These are phyloP conservation scores for Parthenolecanium corni DNA, from an alignment of 2,888 invertebrate genomes.

Conservation along the genomic window DNA sequence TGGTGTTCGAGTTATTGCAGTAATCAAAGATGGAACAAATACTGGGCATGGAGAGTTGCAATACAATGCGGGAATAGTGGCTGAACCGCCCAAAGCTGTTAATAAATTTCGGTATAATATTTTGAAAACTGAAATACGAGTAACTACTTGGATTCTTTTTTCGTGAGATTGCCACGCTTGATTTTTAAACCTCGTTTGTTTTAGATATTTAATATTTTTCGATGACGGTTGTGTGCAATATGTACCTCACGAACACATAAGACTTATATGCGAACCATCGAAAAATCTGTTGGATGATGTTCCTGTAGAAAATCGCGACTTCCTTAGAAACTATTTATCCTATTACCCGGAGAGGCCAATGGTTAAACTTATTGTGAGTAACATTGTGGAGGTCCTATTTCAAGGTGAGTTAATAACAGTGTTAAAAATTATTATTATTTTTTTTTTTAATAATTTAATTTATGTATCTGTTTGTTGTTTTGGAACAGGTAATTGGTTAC, in stretches of 20 bases:
- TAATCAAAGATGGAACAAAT: slow-evolving; percentile 53
- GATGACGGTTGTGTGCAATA: slow-evolving; percentile 89
- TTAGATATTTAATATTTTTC: slow-evolving; percentile 78
- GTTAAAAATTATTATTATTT: too few species aligned
- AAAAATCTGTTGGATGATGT: slow-evolving; percentile 79
- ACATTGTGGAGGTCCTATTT: slow-evolving; percentile 75
- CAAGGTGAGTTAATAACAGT: slow-evolving; percentile 63
- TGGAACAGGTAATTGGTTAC: slow-evolving; percentile 66
- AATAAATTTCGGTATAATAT: slow-evolving; percentile 56
- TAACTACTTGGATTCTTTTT: too few species aligned
- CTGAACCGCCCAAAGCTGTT: slow-evolving; percentile 63
- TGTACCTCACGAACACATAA: slow-evolving; percentile 55
- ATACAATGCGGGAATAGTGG: slow-evolving; percentile 68
- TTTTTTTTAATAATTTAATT: too few species aligned
- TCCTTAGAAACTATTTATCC: slow-evolving; percentile 70
- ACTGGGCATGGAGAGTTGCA: slow-evolving; percentile 40
- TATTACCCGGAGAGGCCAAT: slow-evolving; percentile 77
- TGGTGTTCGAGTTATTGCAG: slow-evolving; percentile 73
- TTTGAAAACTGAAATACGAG: background rate
- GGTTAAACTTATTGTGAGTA: slow-evolving; percentile 69
- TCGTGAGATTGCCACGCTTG: background rate
- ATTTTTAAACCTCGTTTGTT: slow-evolving; percentile 29
- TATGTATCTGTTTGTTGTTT: too few species aligned
- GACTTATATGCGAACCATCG: slow-evolving; percentile 56
- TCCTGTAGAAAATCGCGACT: slow-evolving; percentile 64